Evolutionary conservation across 2,113 vertebrate species (phyloP).

Genomic region (Microtus oregoni): DNA sequence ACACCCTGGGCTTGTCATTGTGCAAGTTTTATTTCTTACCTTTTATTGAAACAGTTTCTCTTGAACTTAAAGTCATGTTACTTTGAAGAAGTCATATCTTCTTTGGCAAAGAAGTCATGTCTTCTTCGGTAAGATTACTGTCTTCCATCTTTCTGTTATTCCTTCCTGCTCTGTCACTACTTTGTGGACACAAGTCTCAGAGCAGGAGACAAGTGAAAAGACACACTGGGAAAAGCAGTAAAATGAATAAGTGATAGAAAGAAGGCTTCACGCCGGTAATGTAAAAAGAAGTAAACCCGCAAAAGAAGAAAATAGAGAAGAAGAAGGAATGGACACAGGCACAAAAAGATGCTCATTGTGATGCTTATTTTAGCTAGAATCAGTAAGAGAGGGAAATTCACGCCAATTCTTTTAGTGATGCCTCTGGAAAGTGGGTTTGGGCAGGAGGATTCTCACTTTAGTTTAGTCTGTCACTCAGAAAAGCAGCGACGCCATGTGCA

Average conservation of each 20-base stretch:
- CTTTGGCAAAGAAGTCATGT: too few relatives aligned
- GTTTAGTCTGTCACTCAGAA: neutral
- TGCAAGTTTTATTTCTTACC: neutral
- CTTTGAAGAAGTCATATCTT: too few relatives aligned
- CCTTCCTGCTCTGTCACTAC: neutral
- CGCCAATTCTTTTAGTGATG: neutral
- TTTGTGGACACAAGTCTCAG: neutral
- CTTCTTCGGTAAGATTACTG: neutral
- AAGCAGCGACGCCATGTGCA: neutral
- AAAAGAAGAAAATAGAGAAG: neutral
- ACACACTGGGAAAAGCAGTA: neutral
- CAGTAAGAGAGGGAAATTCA: neutral
- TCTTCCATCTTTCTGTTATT: neutral
- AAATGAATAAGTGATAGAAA: neutral
- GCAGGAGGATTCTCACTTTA: neutral
- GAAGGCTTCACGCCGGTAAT: neutral
- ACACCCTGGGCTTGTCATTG: neutral
- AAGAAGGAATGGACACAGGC: neutral
- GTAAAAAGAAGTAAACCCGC: neutral
- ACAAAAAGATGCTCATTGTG: neutral
- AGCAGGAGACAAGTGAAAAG: neutral
- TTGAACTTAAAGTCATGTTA: neutral
- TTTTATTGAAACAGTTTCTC: neutral
- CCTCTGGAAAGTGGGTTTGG: neutral
- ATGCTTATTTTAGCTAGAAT: neutral